These are phyloP conservation scores for Microctonus aethiopoides DNA, from an alignment of 2,888 invertebrate species.

Conservation along the genomic window DNA sequence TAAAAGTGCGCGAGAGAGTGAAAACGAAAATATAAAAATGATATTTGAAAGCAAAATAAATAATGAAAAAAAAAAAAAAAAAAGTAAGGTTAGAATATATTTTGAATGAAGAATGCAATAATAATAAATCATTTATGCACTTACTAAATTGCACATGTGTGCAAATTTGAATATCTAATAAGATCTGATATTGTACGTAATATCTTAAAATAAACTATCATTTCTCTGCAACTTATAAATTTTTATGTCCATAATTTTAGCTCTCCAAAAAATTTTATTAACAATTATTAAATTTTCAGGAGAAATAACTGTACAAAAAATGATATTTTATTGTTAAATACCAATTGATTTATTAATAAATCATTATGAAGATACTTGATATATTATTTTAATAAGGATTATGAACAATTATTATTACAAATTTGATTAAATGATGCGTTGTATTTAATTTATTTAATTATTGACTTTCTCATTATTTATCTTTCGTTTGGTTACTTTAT, in stretches of 20 bases:
- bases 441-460: background rate
- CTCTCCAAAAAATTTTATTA: background rate
- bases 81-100: slow-evolving; percentile 54
- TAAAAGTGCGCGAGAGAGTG: slow-evolving; percentile 36
- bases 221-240: slow-evolving; percentile 51
- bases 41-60: slow-evolving; percentile 37
- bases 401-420: background rate
- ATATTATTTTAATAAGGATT: background rate
- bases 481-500: no score
- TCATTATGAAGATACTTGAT: slow-evolving; percentile 32
- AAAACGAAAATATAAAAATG: slow-evolving; percentile 40
- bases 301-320: slow-evolving; percentile 1
- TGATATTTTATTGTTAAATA: background rate
- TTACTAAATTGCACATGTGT: slow-evolving; percentile 43
- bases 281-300: slow-evolving; percentile 1
- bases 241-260: background rate
- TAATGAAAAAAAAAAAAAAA: slow-evolving; percentile 40
- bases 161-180: slow-evolving; percentile 49
- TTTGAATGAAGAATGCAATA: slow-evolving; percentile 59
- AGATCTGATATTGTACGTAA: slow-evolving; percentile 56
- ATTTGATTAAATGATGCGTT: background rate
- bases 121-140: slow-evolving; percentile 53
- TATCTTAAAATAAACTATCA: slow-evolving; percentile 58
- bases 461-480: background rate
- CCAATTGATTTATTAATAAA: background rate